phyloP scores from a whole-genome alignment of 2,113 vertebrate species.

The Stictonetta naevosa region DNA sequence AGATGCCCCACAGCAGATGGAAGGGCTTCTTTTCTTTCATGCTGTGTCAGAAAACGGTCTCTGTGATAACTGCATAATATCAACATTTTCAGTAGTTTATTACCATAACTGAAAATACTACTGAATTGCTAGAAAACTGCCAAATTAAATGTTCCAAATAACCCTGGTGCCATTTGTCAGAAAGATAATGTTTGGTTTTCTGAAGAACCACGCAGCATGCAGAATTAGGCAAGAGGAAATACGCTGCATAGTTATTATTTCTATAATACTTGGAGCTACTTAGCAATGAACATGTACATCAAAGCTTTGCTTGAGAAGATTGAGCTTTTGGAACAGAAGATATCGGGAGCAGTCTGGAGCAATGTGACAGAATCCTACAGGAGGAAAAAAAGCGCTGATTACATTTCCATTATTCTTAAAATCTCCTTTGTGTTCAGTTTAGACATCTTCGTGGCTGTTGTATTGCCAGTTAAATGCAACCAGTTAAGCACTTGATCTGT shows the following conservation, averaged over 20 bases:
- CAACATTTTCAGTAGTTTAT: not conserved
- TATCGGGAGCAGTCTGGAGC: not conserved
- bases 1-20: not conserved
- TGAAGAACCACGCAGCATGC: not conserved
- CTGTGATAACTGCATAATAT: not conserved
- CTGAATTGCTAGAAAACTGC: not conserved
- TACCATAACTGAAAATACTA: not conserved
- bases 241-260: slow-evolving; percentile 41
- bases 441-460: not conserved
- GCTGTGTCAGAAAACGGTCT: not conserved
- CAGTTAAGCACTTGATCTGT: not conserved
- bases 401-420: slow-evolving; percentile 43
- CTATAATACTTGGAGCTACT: slow-evolving; percentile 45
- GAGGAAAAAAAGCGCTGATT: slow-evolving; percentile 20
- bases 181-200: slow-evolving; percentile 33
- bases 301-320: slow-evolving; percentile 56
- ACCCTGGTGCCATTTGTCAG: not conserved
- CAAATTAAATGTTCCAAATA: slow-evolving; percentile 43
- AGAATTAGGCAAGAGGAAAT: not conserved
- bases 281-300: slow-evolving; percentile 36
- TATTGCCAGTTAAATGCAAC: slow-evolving; percentile 19
- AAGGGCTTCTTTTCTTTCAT: not conserved
- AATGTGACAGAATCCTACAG: not conserved
- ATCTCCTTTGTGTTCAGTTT: slow-evolving; percentile 38
- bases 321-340: not conserved